phyloP scores from a whole-genome alignment of 2,888 invertebrate genomes.

The Amphipoea oculea region DNA sequence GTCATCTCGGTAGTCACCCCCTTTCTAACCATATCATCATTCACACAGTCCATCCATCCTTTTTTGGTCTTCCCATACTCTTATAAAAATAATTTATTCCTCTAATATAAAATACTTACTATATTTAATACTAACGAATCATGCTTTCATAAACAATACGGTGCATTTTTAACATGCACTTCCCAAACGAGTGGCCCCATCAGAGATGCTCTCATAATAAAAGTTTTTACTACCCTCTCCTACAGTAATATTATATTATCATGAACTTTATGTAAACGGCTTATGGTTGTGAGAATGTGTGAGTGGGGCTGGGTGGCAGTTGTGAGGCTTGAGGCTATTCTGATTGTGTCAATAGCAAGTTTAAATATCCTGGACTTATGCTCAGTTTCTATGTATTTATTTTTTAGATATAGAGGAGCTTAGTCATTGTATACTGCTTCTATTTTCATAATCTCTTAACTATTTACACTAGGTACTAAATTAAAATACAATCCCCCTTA shows the following conservation, averaged over 20 bases:
- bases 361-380: neutral
- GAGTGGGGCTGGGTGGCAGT: neutral
- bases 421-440: too few species aligned
- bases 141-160: slow-evolving; percentile 5
- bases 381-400: neutral
- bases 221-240: slow-evolving; percentile 20
- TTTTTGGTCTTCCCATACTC: too few species aligned
- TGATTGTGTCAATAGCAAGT: neutral
- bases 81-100: too few species aligned
- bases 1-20: too few species aligned
- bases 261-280: slow-evolving; percentile 7
- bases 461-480: too few species aligned
- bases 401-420: too few species aligned
- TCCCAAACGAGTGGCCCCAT: slow-evolving; percentile 23
- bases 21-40: too few species aligned
- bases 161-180: slow-evolving; percentile 49
- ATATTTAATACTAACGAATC: slow-evolving; percentile 13
- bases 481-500: too few species aligned
- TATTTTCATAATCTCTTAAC: too few species aligned
- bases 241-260: slow-evolving; percentile 25
- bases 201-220: slow-evolving; percentile 8
- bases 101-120: neutral
- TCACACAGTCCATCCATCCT: too few species aligned
- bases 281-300: neutral
- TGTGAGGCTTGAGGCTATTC: too few species aligned